A percentile compares a stretch with the other conserved stretches of the same genome.
Conservation (phyloP, 2,113 vertebrate genomes). For the Natator depressus region DNA sequence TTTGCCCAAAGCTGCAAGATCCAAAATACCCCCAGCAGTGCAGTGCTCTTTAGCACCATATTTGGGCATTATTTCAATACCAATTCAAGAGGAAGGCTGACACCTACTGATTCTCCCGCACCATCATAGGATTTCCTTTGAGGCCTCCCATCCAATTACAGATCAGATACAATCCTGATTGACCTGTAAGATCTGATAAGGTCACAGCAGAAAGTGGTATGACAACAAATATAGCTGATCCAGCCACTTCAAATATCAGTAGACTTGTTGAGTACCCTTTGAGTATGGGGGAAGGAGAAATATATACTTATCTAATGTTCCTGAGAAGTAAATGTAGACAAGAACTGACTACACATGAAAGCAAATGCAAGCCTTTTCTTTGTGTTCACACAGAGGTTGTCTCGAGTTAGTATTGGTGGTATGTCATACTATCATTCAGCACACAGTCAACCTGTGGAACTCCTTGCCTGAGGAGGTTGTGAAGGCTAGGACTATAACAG, state of each 20-base stretch:
- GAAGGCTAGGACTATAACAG: too few species aligned
- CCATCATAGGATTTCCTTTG: background rate
- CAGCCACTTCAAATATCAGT: background rate
- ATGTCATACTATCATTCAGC: background rate
- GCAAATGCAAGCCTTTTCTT: background rate
- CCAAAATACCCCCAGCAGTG: background rate
- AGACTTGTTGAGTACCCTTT: background rate
- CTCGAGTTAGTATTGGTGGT: background rate
- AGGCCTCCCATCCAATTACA: background rate
- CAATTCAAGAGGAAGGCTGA: background rate
- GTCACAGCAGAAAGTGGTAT: background rate
- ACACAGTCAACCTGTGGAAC: too few species aligned
- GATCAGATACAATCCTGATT: background rate
- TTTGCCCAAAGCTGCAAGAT: background rate
- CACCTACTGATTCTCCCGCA: background rate
- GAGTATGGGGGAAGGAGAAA: background rate
- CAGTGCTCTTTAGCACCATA: background rate
- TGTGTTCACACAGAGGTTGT: background rate
- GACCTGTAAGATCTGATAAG: background rate
- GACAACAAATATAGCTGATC: background rate
- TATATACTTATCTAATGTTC: background rate
- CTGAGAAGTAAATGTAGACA: background rate
- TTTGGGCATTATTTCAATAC: background rate
- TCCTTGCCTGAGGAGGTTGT: too few species aligned
- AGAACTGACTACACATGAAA: background rate